Base-by-base conservation (phyloP, 2,797 vertebrate genomes). In the Halcyon smyrnensis region DNA sequence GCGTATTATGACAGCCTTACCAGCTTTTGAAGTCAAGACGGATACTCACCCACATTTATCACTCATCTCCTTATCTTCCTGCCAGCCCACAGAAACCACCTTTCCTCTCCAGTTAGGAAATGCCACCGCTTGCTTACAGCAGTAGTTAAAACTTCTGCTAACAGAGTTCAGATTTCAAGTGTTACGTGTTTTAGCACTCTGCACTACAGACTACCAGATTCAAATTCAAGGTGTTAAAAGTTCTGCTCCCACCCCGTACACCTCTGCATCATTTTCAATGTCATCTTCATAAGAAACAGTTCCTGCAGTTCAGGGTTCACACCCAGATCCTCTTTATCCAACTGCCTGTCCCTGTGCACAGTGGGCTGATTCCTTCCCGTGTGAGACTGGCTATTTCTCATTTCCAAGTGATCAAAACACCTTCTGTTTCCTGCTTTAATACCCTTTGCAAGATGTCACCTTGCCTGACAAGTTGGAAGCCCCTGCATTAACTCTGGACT, bases 311-410 rank as follows among this genome's bases (percentile, higher is more conserved):
- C 53, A 60, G 28, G 23, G 27, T 70, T 53, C 54, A 10, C 8
- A 37, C 4, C 9, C 60, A 51, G 18, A 41, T 24, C 11, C 27
- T 8, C 32, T 60, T 86, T 45, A 75, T 14, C 11, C 41, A 67
- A 18, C 2, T n/a, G 13, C 2, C 14, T 19, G 32, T 19, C 17
- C 15, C 37, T 27, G 0, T 3, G 14, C 46, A 75, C 16, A 50
- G 50, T 39, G 82, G 23, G 16, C 15, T 2, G 0, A 41, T 17
- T 71, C 30, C 23, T 68, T 51, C 19, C 25, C 15, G 16, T 19
- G 11, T 18, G 34, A 87, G 57, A 27, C 8, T 30, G 15, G 16
- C 14, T 77, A 15, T n/a, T 81, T 71, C 71, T 39, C 36, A 14
- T 83, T 56, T 83, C 37, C 7, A 4, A 9, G 16, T 14, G n/a